Evolutionary conservation across 2,888 invertebrate genomes (phyloP).

Genomic region (Diplazon laetatorius): DNA sequence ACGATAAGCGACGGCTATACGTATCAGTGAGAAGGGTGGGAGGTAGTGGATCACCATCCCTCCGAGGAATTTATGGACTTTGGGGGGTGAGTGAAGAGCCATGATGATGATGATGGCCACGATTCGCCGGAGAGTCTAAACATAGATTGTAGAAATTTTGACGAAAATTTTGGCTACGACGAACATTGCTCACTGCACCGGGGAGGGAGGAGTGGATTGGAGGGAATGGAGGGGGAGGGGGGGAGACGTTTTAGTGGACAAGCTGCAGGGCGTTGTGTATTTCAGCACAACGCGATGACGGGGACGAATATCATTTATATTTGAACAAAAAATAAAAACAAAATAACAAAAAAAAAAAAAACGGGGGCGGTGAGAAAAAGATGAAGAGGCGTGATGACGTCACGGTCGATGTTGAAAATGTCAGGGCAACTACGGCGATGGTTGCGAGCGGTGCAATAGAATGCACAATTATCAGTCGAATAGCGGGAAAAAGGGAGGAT

Average conservation of each 20-base stretch:
- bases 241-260: not conserved
- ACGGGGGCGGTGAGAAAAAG: conserved; percentile 29
- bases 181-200: conserved; percentile 10
- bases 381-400: conserved; percentile 39
- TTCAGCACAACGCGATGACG: conserved; percentile 34
- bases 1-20: too few relatives aligned
- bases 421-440: conserved; percentile 4
- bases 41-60: too few relatives aligned
- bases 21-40: too few relatives aligned
- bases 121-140: too few relatives aligned
- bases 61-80: conserved; percentile 25
- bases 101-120: too few relatives aligned
- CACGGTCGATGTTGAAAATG: conserved; percentile 36
- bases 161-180: conserved; percentile 38
- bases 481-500: not conserved
- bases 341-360: not conserved
- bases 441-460: not conserved
- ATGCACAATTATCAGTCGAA: not conserved
- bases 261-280: not conserved
- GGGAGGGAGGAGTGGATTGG: not conserved
- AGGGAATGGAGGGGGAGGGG: not conserved
- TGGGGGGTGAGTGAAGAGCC: not conserved
- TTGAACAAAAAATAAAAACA: conserved; percentile 47
- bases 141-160: too few relatives aligned
- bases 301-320: conserved; percentile 27